phyloP scores from a whole-genome alignment of 2,113 vertebrate species.

The Catagonus wagneri region DNA sequence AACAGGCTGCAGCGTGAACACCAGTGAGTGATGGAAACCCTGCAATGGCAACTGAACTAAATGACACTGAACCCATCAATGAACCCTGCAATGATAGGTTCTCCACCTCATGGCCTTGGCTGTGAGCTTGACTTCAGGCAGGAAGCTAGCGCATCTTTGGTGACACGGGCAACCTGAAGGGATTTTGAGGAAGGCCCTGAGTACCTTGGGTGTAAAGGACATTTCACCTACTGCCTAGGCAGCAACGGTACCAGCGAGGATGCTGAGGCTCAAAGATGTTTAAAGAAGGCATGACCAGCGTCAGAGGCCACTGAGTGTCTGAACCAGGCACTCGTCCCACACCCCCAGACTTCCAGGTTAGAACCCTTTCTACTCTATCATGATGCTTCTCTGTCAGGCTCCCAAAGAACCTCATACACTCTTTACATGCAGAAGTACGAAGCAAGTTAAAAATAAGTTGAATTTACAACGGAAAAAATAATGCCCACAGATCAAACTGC shows the following conservation, averaged over 20 bases:
- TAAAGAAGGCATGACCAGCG: not conserved
- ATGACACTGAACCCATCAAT: too few species aligned
- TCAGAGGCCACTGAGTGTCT: not conserved
- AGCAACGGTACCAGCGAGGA: not conserved
- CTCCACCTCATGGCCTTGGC: not conserved
- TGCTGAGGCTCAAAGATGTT: not conserved
- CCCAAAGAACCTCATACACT: not conserved
- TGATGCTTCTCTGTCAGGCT: not conserved
- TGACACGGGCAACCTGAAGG: not conserved
- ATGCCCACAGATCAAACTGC: not conserved
- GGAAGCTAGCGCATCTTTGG: not conserved
- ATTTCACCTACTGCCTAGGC: not conserved
- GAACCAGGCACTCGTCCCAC: not conserved
- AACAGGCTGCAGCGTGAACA: not conserved
- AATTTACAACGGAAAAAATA: not conserved
- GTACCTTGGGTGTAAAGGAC: not conserved
- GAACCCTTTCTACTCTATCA: not conserved
- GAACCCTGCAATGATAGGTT: not conserved
- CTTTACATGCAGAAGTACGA: not conserved
- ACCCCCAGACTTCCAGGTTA: not conserved
- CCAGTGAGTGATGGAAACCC: rapidly evolving
- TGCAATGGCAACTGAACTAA: not conserved
- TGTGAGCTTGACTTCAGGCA: not conserved
- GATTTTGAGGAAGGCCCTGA: not conserved
- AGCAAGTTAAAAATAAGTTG: not conserved